Base-by-base conservation (phyloP, 1,140 invertebrate genomes). In the Caenorhabditis latens region DNA sequence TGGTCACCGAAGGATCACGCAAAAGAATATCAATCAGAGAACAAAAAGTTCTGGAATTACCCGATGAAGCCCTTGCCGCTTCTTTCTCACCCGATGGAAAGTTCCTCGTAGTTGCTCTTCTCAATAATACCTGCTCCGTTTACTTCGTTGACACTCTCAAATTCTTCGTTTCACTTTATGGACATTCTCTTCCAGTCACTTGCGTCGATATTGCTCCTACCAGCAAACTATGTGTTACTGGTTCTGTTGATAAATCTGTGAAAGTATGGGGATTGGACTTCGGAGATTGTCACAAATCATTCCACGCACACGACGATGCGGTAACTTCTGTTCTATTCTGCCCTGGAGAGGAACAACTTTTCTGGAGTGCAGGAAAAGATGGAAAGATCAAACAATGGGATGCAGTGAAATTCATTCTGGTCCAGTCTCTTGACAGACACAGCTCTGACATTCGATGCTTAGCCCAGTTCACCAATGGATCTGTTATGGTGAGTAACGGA, bases 241-340 rank as follows among this genome's bases (percentile, higher is more conserved):
- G 97, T 40, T 98, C 97, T 21, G 95, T 95, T 0, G 98, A 99
- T 94, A 95, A 97, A 32, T 98, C 97, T 93, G 95, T 99, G 6
- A 98, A 99, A 94, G 96, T 99, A 88, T 99, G 98, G 98, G 97
- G 98, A 65, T 94, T 99, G 92, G 97, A 99, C 93, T 99, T 98
- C 94, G 98, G 98, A 24, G 97, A 99, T 93, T 99, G 97, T 91
- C 94, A 94, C 88, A 94, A 93, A 86, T 95, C 94, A 67, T 93
- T 95, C 86, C 95, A 94, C 93, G 97, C 97, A 3, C 98, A 99
- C 93, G 97, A 99, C 91, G 97, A 98, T 92, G 93, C 92, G 93
- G 65, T 84, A 4, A 84, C 83, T n/a, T 58, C 83, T 16, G 83
- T 84, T 9, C 21, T 84, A 14, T 84, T 84, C 83, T 61, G 55